Percentiles rank a stretch among this genome's conserved stretches.
phyloP scores from a whole-genome alignment of 2,888 invertebrate species.

The Theretra japonica region DNA sequence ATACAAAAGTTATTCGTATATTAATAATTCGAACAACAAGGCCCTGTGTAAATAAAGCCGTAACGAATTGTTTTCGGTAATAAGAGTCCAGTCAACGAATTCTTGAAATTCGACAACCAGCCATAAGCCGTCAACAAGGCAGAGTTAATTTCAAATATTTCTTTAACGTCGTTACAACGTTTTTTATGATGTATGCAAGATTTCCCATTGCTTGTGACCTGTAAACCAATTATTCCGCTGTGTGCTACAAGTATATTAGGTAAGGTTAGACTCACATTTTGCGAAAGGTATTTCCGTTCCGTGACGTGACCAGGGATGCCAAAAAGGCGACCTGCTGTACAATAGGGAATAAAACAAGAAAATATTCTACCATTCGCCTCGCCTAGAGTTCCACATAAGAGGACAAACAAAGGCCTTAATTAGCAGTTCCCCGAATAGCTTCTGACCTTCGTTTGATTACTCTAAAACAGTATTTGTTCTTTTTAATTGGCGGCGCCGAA shows the following conservation, averaged over 20 bases:
- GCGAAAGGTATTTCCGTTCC: no score
- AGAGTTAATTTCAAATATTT: constrained; percentile 79
- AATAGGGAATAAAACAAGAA: constrained; percentile 38
- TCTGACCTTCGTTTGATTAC: constrained; percentile 63
- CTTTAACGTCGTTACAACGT: constrained; percentile 67
- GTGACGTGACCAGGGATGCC: not conserved
- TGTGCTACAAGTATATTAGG: no score
- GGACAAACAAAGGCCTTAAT: constrained; percentile 42
- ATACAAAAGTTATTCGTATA: not conserved
- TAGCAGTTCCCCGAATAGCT: constrained; percentile 51
- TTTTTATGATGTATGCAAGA: constrained; percentile 58
- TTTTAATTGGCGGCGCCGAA: constrained; percentile 72
- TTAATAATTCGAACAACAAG: not conserved
- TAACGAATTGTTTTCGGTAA: constrained; percentile 29
- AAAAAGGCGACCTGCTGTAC: constrained; percentile 30
- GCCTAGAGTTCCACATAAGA: constrained; percentile 31
- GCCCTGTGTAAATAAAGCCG: constrained; percentile 24
- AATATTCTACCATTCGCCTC: not conserved
- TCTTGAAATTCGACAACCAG: constrained; percentile 73
- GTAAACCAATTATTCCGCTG: constrained; percentile 48
- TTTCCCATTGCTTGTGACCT: constrained; percentile 72
- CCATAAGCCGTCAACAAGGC: constrained; percentile 80
- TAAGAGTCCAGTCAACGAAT: constrained; percentile 30
- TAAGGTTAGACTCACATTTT: no score
- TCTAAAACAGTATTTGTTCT: constrained; percentile 56